Evolutionary conservation across 1,140 invertebrate genomes (phyloP).

Genomic region (Ylistrum balloti): DNA sequence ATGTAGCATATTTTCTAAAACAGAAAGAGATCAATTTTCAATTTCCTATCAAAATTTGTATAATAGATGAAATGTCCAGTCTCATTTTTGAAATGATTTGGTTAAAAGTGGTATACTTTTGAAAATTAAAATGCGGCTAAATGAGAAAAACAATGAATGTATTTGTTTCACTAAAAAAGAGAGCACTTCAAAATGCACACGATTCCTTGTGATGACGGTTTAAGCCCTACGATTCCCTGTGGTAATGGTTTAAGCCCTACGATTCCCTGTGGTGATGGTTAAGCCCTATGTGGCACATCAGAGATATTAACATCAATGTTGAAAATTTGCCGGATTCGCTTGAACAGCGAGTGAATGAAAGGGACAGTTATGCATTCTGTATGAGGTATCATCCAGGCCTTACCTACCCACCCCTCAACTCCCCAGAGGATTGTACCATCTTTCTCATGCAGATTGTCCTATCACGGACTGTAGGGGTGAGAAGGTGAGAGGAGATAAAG

Average conservation of each 20-base stretch:
- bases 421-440: background rate
- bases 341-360: constrained; percentile 30
- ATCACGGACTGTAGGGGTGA: background rate
- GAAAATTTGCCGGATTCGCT: background rate
- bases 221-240: constrained; percentile 1
- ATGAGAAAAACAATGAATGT: background rate
- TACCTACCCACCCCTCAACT: background rate
- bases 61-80: background rate
- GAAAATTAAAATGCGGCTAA: background rate
- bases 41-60: background rate
- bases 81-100: background rate
- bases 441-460: background rate
- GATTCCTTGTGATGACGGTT: background rate
- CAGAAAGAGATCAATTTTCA: background rate
- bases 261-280: background rate
- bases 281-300: background rate
- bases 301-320: background rate
- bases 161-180: background rate
- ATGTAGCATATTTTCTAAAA: background rate
- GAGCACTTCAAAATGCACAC: constrained; percentile 37
- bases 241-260: background rate
- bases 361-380: constrained; percentile 37
- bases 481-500: background rate
- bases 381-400: background rate
- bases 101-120: background rate